These are phyloP conservation scores for Scaptomyza tumidula DNA, from an alignment of 2,888 invertebrate genomes.

Conservation along the genomic window DNA sequence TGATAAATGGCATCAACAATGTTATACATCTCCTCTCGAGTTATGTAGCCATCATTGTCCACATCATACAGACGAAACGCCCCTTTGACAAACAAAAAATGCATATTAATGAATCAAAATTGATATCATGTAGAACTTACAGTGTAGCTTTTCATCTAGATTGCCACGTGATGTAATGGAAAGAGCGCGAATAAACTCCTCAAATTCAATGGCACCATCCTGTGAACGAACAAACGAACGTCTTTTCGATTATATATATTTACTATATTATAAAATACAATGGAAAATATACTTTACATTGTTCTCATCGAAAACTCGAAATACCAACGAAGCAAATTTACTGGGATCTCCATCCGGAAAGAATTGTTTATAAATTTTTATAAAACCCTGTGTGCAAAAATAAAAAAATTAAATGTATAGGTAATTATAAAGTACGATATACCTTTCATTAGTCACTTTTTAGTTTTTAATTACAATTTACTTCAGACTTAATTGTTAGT, in stretches of 20 bases:
- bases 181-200: slow-evolving; percentile 98
- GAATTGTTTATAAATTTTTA: slow-evolving; percentile 99
- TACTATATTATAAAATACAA: slow-evolving; percentile 86
- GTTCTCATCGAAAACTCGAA: slow-evolving; percentile 99
- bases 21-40: slow-evolving; percentile 97
- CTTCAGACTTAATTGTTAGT: not conserved
- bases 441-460: too few relatives aligned
- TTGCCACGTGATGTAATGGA: slow-evolving; percentile 99
- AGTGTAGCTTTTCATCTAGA: slow-evolving; percentile 98
- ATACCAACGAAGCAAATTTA: slow-evolving; percentile 98
- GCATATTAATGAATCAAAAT: not conserved
- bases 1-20: slow-evolving; percentile 99
- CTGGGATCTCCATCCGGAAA: slow-evolving; percentile 99
- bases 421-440: too few relatives aligned
- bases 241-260: not conserved
- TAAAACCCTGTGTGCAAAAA: slow-evolving; percentile 92
- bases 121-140: slow-evolving; percentile 87
- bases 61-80: slow-evolving; percentile 97
- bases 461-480: not conserved
- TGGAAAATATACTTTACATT: slow-evolving; percentile 89
- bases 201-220: slow-evolving; percentile 99
- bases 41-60: slow-evolving; percentile 98
- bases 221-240: slow-evolving; percentile 82
- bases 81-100: slow-evolving; percentile 87
- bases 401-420: not conserved